Evolutionary conservation across 35 echinoderm and acorn worm genomes (phyloP), one percentile per base, ranked within the genome.

Genomic region (Acanthaster planci): DNA sequence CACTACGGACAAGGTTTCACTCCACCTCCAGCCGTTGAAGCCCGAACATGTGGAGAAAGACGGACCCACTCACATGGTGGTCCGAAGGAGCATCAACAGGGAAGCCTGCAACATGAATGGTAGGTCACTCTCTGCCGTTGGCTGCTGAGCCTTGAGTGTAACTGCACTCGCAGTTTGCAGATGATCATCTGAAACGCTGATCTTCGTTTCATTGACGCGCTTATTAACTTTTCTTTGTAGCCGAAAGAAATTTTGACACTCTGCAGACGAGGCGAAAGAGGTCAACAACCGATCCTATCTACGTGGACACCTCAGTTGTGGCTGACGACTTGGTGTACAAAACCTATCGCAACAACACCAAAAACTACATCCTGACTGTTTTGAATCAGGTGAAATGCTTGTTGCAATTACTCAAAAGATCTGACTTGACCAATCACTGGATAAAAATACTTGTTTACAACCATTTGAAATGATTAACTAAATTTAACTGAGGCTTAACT

Each of bases 241-340:
- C 52, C 4, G 53, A 82, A 64, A 55, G 84, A 52, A 8, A 1
- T 51, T 30, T 32, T 37, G 52, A 56, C 10, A 51, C 38, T 5
- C 10, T 16, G 5, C 18, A 10, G 10, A 15, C 39, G 14, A 89
- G 38, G 42, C 44, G 64, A 40, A 77, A 32, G 78, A 89, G 78
- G 55, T 56, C 55, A 14, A 58, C 59, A 67, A 67, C 37, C 8
- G 39, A 38, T 34, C 78, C 78, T 17, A 89, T 81, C 64, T 72
- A 68, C 38, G 38, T 89, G 16, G 86, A 89, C 35, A 51, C 86
- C 7, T 89, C 77, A 21, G 86, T 89, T 35, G 86, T 89, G 5
- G 86, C 56, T 60, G 86, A 89, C 78, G 75, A 81, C 52, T 39
- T 26, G n/a, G 68, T 89, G 86, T 82, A 60, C 59, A 60, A 68